Evolutionary conservation across 92 coral and sea anemone species (phyloP).

Genomic region (Bergia sp.): DNA sequence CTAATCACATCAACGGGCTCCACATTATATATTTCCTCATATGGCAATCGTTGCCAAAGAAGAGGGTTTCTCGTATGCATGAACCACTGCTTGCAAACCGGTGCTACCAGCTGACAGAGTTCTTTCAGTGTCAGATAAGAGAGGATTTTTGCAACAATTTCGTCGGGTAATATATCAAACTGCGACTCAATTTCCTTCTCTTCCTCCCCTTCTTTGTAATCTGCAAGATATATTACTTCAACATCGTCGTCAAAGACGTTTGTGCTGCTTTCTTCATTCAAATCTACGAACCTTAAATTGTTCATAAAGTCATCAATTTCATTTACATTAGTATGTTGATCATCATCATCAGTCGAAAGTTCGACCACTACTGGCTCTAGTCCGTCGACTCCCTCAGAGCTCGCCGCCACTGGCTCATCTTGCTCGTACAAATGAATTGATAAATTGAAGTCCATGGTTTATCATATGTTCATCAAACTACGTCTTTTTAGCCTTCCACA

Average conservation of each 20-base stretch:
- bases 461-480: neutral
- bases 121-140: constrained; percentile 75
- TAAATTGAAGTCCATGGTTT: constrained; percentile 4
- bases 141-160: constrained; percentile 73
- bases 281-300: neutral
- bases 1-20: constrained; percentile 44
- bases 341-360: neutral
- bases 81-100: constrained; percentile 78
- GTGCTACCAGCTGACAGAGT: constrained; percentile 61
- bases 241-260: constrained; percentile 30
- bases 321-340: no score
- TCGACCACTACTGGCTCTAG: neutral
- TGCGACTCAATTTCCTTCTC: neutral
- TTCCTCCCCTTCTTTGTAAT: neutral
- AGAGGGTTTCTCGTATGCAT: constrained; percentile 64
- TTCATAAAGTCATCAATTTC: neutral
- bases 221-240: constrained; percentile 44
- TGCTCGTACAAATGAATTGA: neutral
- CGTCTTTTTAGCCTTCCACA: neutral
- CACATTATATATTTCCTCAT: constrained; percentile 55
- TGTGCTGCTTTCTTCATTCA: neutral
- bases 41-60: constrained; percentile 75
- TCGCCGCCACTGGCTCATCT: neutral
- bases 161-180: constrained; percentile 78
- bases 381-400: neutral